Evolutionary conservation across 2,113 vertebrate species (phyloP).

Genomic region (Caretta caretta): DNA sequence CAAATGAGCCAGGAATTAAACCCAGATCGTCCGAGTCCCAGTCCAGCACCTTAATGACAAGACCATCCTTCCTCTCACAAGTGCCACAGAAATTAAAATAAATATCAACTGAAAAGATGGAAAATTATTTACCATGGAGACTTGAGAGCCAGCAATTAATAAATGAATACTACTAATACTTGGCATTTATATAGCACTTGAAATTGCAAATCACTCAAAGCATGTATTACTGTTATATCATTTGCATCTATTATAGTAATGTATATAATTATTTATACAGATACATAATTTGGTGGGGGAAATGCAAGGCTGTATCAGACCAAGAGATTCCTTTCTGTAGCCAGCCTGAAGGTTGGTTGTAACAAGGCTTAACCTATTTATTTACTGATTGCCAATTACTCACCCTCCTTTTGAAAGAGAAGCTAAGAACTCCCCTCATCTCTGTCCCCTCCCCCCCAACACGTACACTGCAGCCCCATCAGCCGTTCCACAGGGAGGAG

Average conservation of each 20-base stretch:
- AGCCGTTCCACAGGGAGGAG: not conserved
- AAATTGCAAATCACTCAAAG: slow-evolving; percentile 63
- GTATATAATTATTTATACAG: slow-evolving; percentile 45
- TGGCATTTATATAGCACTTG: slow-evolving; percentile 41
- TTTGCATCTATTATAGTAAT: slow-evolving; percentile 38
- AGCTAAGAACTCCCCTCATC: not conserved
- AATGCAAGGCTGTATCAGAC: not conserved
- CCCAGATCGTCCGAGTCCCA: fast-evolving
- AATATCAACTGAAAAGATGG: not conserved
- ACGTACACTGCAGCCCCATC: not conserved
- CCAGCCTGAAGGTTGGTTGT: not conserved
- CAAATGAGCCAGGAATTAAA: not conserved
- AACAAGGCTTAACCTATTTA: not conserved
- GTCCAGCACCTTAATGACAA: not conserved
- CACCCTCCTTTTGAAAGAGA: not conserved
- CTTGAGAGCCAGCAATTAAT: slow-evolving; percentile 54
- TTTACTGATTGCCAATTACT: not conserved
- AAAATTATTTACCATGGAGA: slow-evolving; percentile 55
- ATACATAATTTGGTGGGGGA: slow-evolving; percentile 7
- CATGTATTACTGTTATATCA: slow-evolving; percentile 46
- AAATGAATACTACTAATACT: slow-evolving; percentile 57
- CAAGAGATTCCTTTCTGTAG: not conserved
- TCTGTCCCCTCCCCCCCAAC: not conserved
- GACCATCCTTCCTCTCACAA: not conserved
- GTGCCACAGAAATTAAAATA: not conserved